Conservation (phyloP, 2,113 vertebrate genomes). For the Ceyx cyanopectus region DNA sequence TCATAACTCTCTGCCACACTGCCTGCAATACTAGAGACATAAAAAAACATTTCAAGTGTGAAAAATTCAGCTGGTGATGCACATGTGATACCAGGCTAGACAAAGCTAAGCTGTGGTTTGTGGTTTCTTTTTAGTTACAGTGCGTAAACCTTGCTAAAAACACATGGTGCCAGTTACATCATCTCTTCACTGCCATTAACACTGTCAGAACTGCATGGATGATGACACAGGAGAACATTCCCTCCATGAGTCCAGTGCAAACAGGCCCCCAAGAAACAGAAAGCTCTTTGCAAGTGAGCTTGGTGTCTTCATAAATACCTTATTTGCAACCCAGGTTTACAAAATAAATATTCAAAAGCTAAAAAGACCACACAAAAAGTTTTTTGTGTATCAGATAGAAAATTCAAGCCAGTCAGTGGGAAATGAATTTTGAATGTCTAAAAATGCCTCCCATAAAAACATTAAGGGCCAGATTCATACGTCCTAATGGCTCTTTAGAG, state of each 20-base stretch:
- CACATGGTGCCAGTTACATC: not conserved
- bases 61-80: not conserved
- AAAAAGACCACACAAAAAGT: fast-evolving
- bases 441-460: not conserved
- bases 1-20: slow-evolving; percentile 98
- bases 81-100: not conserved
- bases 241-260: not conserved
- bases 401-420: not conserved
- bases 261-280: not conserved
- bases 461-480: not conserved
- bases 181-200: not conserved
- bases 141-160: not conserved
- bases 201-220: not conserved
- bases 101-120: not conserved
- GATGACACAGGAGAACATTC: not conserved
- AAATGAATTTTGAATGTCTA: not conserved
- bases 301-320: not conserved
- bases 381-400: not conserved
- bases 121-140: not conserved
- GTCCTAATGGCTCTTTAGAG: not conserved
- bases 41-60: not conserved
- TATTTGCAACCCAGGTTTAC: not conserved
- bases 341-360: not conserved
- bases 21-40: slow-evolving; percentile 88
- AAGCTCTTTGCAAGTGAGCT: not conserved